Evolutionary conservation across 2,888 invertebrate genomes (phyloP).

Genomic region (Ophion ventricosus): DNA sequence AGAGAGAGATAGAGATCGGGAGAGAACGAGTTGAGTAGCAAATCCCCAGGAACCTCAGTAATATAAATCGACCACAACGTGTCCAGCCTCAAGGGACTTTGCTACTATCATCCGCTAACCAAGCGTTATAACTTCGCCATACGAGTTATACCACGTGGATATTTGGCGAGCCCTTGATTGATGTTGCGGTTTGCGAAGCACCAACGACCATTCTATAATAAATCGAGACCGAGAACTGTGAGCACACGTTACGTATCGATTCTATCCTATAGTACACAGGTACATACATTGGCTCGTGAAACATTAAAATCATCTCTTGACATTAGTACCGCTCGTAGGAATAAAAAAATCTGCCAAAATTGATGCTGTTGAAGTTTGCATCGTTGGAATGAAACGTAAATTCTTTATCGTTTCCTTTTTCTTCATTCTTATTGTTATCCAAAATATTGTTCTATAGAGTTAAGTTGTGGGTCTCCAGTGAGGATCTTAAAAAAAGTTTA

Average conservation of each 20-base stretch:
- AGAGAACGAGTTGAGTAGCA: conserved; percentile 51
- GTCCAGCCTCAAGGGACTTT: conserved; percentile 59
- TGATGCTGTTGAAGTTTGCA: background rate
- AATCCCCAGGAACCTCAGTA: conserved; percentile 49
- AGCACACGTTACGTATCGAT: conserved; percentile 31
- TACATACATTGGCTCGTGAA: conserved; percentile 4
- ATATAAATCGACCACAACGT: conserved; percentile 65
- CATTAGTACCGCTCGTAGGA: background rate
- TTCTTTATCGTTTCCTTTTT: no score
- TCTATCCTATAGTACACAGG: background rate
- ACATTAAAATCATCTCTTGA: background rate
- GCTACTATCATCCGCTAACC: conserved; percentile 36
- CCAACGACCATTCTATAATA: conserved; percentile 53
- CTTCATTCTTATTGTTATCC: no score
- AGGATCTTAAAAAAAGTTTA: no score
- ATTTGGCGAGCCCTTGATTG: conserved; percentile 59
- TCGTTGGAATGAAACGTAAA: no score
- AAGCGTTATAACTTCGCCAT: conserved; percentile 31
- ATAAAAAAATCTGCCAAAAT: background rate
- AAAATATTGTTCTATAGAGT: no score
- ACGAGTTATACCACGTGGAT: conserved; percentile 51
- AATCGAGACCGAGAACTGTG: conserved; percentile 42
- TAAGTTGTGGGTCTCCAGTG: no score
- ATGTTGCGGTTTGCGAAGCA: conserved; percentile 60
- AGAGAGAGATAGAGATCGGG: background rate